Evolutionary conservation across 2,113 vertebrate genomes (phyloP).

Genomic region (Melanerpes formicivorus): DNA sequence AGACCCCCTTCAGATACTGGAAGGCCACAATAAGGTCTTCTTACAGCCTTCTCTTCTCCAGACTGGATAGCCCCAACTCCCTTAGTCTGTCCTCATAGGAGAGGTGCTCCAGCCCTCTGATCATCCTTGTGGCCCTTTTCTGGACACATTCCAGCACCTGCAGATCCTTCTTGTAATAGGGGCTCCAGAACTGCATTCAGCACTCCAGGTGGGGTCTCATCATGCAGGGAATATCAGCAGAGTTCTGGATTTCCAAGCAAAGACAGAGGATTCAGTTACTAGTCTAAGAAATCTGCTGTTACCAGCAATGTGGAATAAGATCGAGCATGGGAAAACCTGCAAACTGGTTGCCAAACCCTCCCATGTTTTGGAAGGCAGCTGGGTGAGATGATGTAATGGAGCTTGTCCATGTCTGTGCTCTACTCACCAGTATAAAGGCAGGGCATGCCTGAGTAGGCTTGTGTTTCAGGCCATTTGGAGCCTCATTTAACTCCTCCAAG

Average conservation of each 20-base stretch:
- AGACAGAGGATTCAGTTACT: background rate
- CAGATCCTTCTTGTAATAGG: too few species aligned
- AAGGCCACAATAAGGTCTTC: too few species aligned
- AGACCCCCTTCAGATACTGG: too few species aligned
- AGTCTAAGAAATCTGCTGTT: background rate
- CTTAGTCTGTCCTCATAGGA: too few species aligned
- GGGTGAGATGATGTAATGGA: background rate
- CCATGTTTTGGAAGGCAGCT: background rate
- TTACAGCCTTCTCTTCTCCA: too few species aligned
- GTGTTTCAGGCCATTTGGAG: too few species aligned
- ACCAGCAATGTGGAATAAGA: background rate
- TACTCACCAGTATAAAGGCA: background rate
- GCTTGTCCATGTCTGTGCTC: background rate
- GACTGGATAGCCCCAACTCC: too few species aligned
- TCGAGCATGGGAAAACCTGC: background rate
- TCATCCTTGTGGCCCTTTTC: too few species aligned
- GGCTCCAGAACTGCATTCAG: too few species aligned
- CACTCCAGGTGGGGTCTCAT: too few species aligned
- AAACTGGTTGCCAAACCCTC: background rate
- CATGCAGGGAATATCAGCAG: rapidly evolving
- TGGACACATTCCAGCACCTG: too few species aligned
- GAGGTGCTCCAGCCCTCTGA: too few species aligned
- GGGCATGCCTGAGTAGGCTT: background rate
- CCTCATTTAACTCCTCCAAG: background rate
- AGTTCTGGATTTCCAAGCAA: background rate